These are phyloP conservation scores for Zoanthus gigantus DNA, from an alignment of 92 coral and sea anemone species.

Conservation along the genomic window DNA sequence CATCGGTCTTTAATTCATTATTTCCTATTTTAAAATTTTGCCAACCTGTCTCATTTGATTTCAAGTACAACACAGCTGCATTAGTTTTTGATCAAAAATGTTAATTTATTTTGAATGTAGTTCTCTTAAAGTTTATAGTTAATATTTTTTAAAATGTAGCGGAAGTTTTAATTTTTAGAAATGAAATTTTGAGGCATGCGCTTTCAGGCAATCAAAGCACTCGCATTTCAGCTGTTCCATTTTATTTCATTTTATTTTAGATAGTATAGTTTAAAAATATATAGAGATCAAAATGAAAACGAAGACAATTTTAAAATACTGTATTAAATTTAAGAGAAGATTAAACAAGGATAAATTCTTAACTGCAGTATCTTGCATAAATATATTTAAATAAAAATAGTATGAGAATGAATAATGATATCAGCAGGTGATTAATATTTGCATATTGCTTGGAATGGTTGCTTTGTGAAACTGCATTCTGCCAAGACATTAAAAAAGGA, in stretches of 20 bases:
- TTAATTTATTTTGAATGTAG: slow-evolving; percentile 15
- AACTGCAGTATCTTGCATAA: neutral
- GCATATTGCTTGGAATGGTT: neutral
- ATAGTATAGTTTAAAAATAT: neutral
- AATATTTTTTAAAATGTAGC: neutral
- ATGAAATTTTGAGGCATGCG: neutral
- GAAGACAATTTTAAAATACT: neutral
- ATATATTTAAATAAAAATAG: slow-evolving; percentile 21
- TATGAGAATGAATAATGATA: slow-evolving; percentile 9
- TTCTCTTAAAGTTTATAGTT: neutral
- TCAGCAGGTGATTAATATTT: slow-evolving; percentile 3
- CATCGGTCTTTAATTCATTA: neutral
- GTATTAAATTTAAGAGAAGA: neutral
- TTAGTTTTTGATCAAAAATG: slow-evolving; percentile 10
- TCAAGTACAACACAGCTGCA: neutral
- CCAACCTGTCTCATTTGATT: neutral
- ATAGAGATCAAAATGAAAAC: neutral
- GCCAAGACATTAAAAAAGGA: neutral
- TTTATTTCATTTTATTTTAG: slow-evolving; percentile 4
- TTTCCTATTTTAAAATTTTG: neutral
- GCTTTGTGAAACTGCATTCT: neutral
- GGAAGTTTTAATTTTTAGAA: slow-evolving; percentile 23
- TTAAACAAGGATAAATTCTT: neutral
- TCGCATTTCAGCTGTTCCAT: slow-evolving; percentile 21
- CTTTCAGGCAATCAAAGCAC: neutral